These are phyloP conservation scores for Gymnogyps californianus DNA, from an alignment of 2,113 vertebrate genomes.

Conservation along the genomic window DNA sequence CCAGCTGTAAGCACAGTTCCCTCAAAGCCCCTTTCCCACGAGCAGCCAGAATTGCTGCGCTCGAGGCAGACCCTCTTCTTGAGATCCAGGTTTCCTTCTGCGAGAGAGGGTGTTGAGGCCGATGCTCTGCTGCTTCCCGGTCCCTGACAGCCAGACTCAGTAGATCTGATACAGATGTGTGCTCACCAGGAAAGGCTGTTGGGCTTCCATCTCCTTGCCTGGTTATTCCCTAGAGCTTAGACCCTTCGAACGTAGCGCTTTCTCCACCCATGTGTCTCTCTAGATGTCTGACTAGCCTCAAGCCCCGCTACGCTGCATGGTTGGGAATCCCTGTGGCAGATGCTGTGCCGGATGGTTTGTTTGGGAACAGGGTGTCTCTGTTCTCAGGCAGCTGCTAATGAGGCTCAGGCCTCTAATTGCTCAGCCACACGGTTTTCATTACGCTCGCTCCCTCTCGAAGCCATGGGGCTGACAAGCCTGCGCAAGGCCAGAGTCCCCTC, in stretches of 20 bases:
- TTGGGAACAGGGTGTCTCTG: neutral
- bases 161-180: neutral
- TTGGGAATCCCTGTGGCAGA: neutral
- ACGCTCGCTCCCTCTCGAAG: neutral
- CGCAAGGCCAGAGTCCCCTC: neutral
- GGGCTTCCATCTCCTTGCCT: neutral
- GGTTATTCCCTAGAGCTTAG: neutral
- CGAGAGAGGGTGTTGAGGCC: neutral
- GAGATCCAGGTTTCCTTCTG: neutral
- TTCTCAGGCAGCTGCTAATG: neutral
- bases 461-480: neutral
- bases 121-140: neutral
- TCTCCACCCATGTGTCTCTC: neutral
- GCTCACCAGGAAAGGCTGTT: neutral
- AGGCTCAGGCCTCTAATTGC: neutral
- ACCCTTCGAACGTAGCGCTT: fast-evolving
- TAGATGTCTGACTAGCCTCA: fast-evolving
- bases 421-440: neutral
- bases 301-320: too few species aligned
- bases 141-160: fast-evolving
- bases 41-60: neutral
- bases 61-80: neutral
- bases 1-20: neutral
- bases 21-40: neutral
- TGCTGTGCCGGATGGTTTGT: neutral